These are phyloP conservation scores for Hiodon alosoides DNA, from an alignment of 2,113 vertebrate genomes.

Conservation along the genomic window DNA sequence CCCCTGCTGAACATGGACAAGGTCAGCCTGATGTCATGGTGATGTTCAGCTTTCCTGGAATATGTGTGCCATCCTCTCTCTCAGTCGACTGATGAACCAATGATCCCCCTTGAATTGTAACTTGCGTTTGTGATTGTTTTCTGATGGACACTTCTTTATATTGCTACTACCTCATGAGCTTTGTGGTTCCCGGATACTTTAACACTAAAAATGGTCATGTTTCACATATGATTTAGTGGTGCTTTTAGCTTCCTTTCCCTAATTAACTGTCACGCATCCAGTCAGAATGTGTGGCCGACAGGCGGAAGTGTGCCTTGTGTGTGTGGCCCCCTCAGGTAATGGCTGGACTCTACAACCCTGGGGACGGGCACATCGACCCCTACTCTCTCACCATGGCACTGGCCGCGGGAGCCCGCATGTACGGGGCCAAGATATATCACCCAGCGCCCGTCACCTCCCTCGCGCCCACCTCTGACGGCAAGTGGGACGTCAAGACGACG, in stretches of 20 bases:
- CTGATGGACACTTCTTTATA: too few relatives aligned
- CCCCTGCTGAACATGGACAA: slow-evolving; percentile 84
- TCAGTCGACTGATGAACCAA: too few relatives aligned
- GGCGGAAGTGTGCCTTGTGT: neutral
- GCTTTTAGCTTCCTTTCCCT: neutral
- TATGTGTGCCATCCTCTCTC: neutral
- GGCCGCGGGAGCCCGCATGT: slow-evolving; percentile 90
- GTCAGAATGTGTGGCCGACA: neutral
- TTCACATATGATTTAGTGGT: too few relatives aligned
- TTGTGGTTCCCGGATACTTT: too few relatives aligned
- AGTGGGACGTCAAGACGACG: slow-evolving; percentile 86
- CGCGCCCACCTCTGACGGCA: slow-evolving; percentile 67
- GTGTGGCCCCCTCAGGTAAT: slow-evolving; percentile 66
- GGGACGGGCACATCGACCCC: slow-evolving; percentile 96
- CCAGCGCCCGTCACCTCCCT: slow-evolving; percentile 76
- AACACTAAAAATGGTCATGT: too few relatives aligned
- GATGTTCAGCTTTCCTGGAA: neutral
- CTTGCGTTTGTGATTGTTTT: too few relatives aligned
- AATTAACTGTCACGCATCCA: neutral
- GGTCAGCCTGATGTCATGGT: slow-evolving; percentile 53
- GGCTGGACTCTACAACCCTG: slow-evolving; percentile 88
- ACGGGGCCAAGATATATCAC: slow-evolving; percentile 85
- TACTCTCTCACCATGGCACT: slow-evolving; percentile 97
- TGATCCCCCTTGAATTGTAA: too few relatives aligned
- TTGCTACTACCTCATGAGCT: too few relatives aligned